Conservation (phyloP, 1,140 invertebrate species). For the Zophobas morio region DNA sequence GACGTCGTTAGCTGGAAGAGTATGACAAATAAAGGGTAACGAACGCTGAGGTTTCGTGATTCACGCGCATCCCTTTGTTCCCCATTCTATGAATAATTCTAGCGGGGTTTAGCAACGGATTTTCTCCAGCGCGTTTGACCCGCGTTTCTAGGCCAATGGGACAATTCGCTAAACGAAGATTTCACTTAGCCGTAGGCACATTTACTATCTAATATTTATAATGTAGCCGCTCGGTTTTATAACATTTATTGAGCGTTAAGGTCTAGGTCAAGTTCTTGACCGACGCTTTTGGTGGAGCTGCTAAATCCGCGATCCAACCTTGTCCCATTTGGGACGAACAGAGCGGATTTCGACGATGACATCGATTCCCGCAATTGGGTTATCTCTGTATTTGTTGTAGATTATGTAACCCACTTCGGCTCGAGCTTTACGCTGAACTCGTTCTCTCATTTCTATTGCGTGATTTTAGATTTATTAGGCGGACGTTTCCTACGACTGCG, state of each 20-base stretch:
- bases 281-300: slow-evolving; percentile 26
- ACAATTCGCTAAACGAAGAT: slow-evolving; percentile 51
- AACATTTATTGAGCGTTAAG: slow-evolving; percentile 42
- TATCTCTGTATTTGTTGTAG: slow-evolving; percentile 41
- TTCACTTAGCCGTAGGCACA: slow-evolving; percentile 48
- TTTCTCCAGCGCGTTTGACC: slow-evolving; percentile 44
- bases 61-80: slow-evolving; percentile 36
- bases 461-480: slow-evolving; percentile 22
- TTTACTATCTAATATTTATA: slow-evolving; percentile 52
- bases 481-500: slow-evolving; percentile 13
- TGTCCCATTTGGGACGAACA: slow-evolving; percentile 13
- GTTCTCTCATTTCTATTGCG: slow-evolving; percentile 33
- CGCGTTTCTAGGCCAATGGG: slow-evolving; percentile 50
- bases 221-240: slow-evolving; percentile 40
- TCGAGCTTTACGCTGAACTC: slow-evolving; percentile 31
- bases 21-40: slow-evolving; percentile 30
- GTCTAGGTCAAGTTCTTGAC: slow-evolving; percentile 51
- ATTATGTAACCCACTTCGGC: slow-evolving; percentile 45
- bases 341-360: slow-evolving; percentile 24
- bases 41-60: slow-evolving; percentile 17
- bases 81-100: slow-evolving; percentile 28
- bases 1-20: slow-evolving; percentile 9
- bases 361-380: slow-evolving; percentile 27
- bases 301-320: slow-evolving; percentile 30
- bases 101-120: slow-evolving; percentile 15